Base-by-base conservation (phyloP, 2,888 invertebrate species). In the Chouioia cunea region DNA sequence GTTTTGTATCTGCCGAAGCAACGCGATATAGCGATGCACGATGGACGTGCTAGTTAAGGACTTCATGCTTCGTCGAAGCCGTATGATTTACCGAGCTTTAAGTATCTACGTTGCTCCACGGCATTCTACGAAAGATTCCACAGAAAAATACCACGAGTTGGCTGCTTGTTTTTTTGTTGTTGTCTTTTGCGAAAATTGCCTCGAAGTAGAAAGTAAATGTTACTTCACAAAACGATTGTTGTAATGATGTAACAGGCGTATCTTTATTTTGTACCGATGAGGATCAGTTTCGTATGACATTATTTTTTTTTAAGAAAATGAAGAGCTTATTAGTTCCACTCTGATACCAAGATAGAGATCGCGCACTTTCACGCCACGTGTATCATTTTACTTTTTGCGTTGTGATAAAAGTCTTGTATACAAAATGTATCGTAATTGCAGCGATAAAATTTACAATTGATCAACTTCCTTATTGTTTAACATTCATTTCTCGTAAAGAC, bases 1-100 rank as follows among this genome's bases (percentile, higher is more conserved):
- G 67, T 74, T 65, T 57, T 57, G 65, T 57, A 57, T 43, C 57
- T 48, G 18, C 48, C 62, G 67, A 60, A 60, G 67, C 62, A 47
- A 23, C 56, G 58, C 65, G 57, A 57, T 57, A 65, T 20, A 27
- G 65, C 36, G 36, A 27, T 27, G 48, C n/a, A 23, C 53, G 8
- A 50, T 16, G 52, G 58, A 46, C 43, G 69, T 23, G 69, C 69
- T 46, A 58, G 57, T 64, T 64, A 63, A 53, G 53, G 68, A 64
- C 52, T 64, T 44, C 50, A 52, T 58, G 64, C 43, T 52, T 58
- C 54, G 52, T 52, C 56, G 63, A 58, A 63, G 58, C 64, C 64
- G n/a, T 64, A 53, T 47, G 46, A 58, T 64, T 64, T 57, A 27
- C 56, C 23, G 16, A 10, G 27, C 22, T 27, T 57, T n/a, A 36